These are phyloP conservation scores for Epizoanthus rinbou DNA, from an alignment of 92 coral and sea anemone species.

Conservation along the genomic window DNA sequence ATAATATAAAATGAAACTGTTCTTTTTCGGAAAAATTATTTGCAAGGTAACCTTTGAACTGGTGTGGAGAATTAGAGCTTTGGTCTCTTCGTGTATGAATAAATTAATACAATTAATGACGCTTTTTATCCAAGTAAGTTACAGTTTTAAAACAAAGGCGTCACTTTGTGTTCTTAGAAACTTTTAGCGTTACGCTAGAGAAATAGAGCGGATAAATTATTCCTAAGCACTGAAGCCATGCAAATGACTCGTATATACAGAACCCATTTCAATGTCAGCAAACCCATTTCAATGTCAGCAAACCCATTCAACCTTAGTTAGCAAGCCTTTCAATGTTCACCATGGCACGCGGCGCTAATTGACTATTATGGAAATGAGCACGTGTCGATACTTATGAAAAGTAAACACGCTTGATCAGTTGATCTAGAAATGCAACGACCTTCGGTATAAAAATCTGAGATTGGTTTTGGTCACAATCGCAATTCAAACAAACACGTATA, in stretches of 20 bases:
- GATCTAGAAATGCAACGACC: conserved; percentile 38
- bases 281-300: background rate
- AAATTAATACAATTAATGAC: too few species aligned
- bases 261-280: background rate
- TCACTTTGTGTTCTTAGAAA: too few species aligned
- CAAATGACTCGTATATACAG: background rate
- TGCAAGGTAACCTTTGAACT: too few species aligned
- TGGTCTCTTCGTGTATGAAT: too few species aligned
- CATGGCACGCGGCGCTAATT: conserved; percentile 82
- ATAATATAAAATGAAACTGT: too few species aligned
- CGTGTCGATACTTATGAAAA: conserved; percentile 63
- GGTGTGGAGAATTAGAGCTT: too few species aligned
- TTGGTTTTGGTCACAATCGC: background rate
- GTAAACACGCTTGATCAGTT: conserved; percentile 52
- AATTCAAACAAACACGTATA: background rate
- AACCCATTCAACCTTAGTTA: background rate
- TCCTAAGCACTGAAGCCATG: background rate
- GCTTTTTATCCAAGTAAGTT: too few species aligned
- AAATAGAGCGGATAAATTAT: background rate
- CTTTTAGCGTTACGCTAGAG: too few species aligned
- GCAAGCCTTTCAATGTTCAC: background rate
- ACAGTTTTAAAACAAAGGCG: too few species aligned
- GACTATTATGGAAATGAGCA: conserved; percentile 69
- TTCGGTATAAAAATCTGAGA: conserved; percentile 8
- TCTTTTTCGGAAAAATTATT: too few species aligned